Base-by-base conservation (phyloP, 2,113 vertebrate genomes). In the Oryzias javanicus region DNA sequence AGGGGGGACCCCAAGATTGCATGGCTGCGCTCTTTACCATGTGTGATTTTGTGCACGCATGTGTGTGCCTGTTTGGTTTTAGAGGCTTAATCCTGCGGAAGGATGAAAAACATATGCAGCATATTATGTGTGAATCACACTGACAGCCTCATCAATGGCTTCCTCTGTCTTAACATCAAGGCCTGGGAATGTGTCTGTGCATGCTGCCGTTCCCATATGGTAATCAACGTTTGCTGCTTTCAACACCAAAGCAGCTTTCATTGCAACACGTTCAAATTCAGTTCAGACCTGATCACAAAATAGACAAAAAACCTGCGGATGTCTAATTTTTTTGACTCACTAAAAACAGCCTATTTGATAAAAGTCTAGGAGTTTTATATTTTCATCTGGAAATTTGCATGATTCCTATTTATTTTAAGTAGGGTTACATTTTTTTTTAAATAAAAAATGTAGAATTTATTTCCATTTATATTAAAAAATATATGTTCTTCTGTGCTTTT, bases 31-130 rank as follows among this genome's bases (percentile, higher is more conserved):
- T 60, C 63, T 53, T 13, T 70, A 50, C 49, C 24, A 67, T n/a
- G 70, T 54, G 56, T 70, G 5, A 60, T 15, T 64, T 6, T 66
- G 24, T 64, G 29, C 53, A 22, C 51, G 52, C 67, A 41, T 48
- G 47, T 71, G 61, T 63, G 42, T 56, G 46, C 62, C 54, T 58
- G 71, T 74, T 55, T 70, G 60, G 56, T 18, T 68, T 49, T 55
- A 40, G 46, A 64, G 61, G 62, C 61, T 78, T 89, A 86, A 91
- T 90, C 85, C 81, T 57, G 49, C 67, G 68, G 68, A 77, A 48
- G 57, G 65, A 79, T 80, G 60, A 70, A 79, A 60, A 84, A 80
- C 87, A 85, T 88, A 86, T 82, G 86, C 79, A 42, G 69, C 70
- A 62, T 79, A 82, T 88, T 87, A 81, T 49, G 47, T 72, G 60